Percentiles rank a stretch among this genome's conserved stretches.
These are phyloP conservation scores for Lasioglossum zephyrum DNA, from an alignment of 2,888 invertebrate genomes.

Conservation along the genomic window DNA sequence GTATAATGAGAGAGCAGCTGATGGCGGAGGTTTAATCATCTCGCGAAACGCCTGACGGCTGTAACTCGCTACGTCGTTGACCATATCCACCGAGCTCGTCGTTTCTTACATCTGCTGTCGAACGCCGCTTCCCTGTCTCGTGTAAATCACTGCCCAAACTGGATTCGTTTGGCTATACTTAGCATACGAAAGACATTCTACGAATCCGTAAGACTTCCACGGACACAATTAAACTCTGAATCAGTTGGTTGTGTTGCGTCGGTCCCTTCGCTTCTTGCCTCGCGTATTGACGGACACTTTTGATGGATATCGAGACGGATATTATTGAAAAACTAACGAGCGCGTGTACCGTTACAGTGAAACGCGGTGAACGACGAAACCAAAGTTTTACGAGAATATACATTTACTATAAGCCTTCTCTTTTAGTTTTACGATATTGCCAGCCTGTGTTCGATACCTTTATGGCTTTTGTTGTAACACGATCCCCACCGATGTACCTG, in stretches of 20 bases:
- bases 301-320: not conserved
- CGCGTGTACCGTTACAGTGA: conserved; percentile 6
- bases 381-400: conserved; percentile 33
- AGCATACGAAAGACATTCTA: not conserved
- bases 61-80: conserved; percentile 56
- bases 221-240: not conserved
- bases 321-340: conserved; percentile 6
- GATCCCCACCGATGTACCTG: not conserved
- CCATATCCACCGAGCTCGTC: conserved; percentile 44
- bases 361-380: not conserved
- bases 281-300: not conserved
- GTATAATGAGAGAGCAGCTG: conserved; percentile 75
- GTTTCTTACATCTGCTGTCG: not conserved
- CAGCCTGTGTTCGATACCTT: not conserved
- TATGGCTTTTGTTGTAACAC: conserved; percentile 13
- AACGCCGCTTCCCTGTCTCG: not conserved
- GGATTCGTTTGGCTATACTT: not conserved
- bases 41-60: conserved; percentile 68
- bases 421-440: conserved; percentile 32
- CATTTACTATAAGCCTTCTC: conserved; percentile 15
- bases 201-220: not conserved
- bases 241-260: conserved; percentile 4
- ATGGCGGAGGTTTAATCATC: conserved; percentile 72
- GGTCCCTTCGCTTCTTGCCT: not conserved
- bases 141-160: conserved; percentile 27